Base-by-base conservation (phyloP, 2,888 invertebrate species). In the Troides helena region DNA sequence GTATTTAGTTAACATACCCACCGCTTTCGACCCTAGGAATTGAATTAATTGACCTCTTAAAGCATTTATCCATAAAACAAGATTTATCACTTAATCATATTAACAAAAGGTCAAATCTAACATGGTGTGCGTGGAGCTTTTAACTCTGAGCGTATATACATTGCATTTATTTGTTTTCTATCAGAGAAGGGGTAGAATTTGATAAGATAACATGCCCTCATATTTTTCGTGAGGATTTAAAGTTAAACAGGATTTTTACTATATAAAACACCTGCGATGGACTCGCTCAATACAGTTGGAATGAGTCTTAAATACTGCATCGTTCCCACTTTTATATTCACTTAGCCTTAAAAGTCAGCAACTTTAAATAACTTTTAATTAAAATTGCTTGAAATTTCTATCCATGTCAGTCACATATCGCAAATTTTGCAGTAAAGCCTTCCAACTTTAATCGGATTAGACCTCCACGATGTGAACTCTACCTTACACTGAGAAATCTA, bases 61-160 rank as follows among this genome's bases (percentile, higher is more conserved):
- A 64, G 59, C 68, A 65, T 59, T 64, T 50, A 69, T 60, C 4
- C 50, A 61, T 50, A 30, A 23, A 65, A 69, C 68, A 69, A 60
- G 68, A 69, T 65, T 69, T 60, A 60, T 60, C 60, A 60, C 64
- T 65, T 69, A 65, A 64, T 59, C 53, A 14, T 63, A 68, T 58
- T 68, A 61, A 23, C 39, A 58, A 68, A 69, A 69, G 68, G 68
- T 69, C 68, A 69, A 69, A 65, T 58, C 57, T 58, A 14, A 23
- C 23, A n/a, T 58, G 12, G 57, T 58, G 57, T 58, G 57, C 57
- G 57, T 58, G 8, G 10, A 21, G 57, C 23, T 10, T 58, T 58
- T 23, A 58, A n/a, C 3, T 12, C 3, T 12, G n/a, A 12, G 23
- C 8, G 2, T 58, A 25, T 56, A 21, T 56, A 21, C 14, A 14